phyloP scores from a whole-genome alignment of 2,113 vertebrate genomes.

The Ochotona curzoniae region DNA sequence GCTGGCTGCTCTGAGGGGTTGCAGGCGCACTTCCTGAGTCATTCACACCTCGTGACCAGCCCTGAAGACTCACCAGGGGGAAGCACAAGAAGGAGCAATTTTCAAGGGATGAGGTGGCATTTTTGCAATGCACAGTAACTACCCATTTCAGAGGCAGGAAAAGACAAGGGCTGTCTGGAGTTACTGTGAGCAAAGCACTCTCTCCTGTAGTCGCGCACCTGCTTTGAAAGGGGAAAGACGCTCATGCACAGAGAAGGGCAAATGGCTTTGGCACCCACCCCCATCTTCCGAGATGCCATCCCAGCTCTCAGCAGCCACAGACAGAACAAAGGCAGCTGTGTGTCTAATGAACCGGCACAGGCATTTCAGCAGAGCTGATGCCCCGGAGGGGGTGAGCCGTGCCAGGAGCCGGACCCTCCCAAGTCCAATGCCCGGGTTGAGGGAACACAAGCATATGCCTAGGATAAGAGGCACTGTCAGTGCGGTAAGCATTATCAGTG shows the following conservation, averaged over 20 bases:
- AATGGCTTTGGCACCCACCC: conserved; percentile 28
- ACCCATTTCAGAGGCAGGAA: neutral
- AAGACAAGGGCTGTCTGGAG: neutral
- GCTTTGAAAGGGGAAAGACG: neutral
- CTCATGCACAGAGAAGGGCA: neutral
- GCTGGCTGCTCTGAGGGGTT: neutral
- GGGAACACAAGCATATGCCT: neutral
- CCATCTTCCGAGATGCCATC: conserved; percentile 26
- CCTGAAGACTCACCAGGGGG: neutral
- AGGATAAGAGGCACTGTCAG: neutral
- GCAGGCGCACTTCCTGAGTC: too few relatives aligned
- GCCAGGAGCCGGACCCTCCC: conserved; percentile 2
- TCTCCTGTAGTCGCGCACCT: neutral
- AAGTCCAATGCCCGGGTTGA: neutral
- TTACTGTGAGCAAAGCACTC: neutral
- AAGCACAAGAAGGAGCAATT: neutral
- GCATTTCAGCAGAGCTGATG: conserved; percentile 25
- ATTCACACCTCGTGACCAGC: neutral
- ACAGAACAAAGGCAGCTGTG: neutral
- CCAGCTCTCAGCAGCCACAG: neutral
- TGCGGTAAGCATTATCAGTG: neutral
- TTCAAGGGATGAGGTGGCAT: neutral
- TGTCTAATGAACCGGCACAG: neutral
- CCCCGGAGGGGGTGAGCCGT: neutral
- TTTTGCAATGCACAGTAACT: neutral